Evolutionary conservation across 2,113 vertebrate genomes (phyloP).

Genomic region (Sapajus apella): DNA sequence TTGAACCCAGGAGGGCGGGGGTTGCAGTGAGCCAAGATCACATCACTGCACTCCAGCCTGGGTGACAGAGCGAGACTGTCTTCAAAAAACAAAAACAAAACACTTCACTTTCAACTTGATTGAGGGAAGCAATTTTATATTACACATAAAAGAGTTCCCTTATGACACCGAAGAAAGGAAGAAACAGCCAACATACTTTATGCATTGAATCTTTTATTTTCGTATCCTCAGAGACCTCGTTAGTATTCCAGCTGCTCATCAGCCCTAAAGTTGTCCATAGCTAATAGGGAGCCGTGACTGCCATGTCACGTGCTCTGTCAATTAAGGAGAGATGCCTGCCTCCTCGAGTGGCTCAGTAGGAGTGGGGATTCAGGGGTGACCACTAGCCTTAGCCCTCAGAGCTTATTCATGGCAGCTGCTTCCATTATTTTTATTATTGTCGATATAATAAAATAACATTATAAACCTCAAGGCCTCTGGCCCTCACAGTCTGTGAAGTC

Average conservation of each 20-base stretch:
- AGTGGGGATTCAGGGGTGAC: background rate
- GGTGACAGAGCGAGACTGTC: too few species aligned
- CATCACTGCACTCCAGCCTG: too few species aligned
- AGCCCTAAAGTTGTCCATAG: background rate
- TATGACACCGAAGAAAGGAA: background rate
- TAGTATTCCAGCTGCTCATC: background rate
- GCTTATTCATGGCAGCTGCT: background rate
- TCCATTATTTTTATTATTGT: background rate
- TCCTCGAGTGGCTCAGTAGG: accelerated
- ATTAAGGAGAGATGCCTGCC: background rate
- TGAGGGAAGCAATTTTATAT: background rate
- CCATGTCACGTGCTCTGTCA: background rate
- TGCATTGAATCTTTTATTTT: background rate
- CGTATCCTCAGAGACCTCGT: accelerated
- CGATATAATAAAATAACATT: background rate
- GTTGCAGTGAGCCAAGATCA: too few species aligned
- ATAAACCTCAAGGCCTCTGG: background rate
- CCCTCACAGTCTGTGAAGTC: background rate
- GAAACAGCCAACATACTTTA: background rate
- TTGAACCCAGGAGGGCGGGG: too few species aligned
- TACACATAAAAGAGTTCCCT: background rate
- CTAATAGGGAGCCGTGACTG: background rate
- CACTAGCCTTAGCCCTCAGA: background rate
- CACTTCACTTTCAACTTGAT: background rate
- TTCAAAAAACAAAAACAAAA: too few species aligned